Evolutionary conservation across 2,888 invertebrate genomes (phyloP), one percentile per base, ranked within the genome.

Genomic region (Eudemis profundana): DNA sequence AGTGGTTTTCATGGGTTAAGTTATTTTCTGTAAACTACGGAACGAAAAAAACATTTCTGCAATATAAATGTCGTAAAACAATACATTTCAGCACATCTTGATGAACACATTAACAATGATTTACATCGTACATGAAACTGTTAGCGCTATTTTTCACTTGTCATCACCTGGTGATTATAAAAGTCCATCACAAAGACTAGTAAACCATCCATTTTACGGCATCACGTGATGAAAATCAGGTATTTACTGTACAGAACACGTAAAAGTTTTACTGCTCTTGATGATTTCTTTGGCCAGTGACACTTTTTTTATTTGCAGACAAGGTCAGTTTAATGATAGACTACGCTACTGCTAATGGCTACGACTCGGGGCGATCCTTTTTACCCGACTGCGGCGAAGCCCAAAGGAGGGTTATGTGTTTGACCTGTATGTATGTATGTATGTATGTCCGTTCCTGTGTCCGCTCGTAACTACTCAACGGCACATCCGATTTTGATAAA

Each of bases 141-240:
- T 46, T 21, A 12, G 21, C 46, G 21, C 8, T 53, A 23, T 56
- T 29, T 29, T 29, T 44, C 40, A 49, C 15, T 17, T 12, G 12
- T 56, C 56, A 19, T 56, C 42, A 56, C 56, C 56, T 56, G 56
- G 23, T 29, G 42, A 56, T 42, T 27, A 44, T 56, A 29, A 56
- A 42, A 44, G 29, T 56, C 27, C 17, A n/a, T 42, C 17, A n/a
- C 54, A 29, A 29, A 54, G 42, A 42, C 10, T 29, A 29, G 29
- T 56, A 56, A 56, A 42, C 14, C 15, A 4, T 12, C 8, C 1
- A 17, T 19, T 56, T 56, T 19, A 56, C n/a, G 29, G 27, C 42
- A 2, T 27, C 54, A 27, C 40, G 40, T 17, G 40, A 54, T 54
- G 29, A 53, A 21, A 15, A 12, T 29, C 29, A 44, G 56, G 56